Percentiles rank a stretch among this genome's conserved stretches.
These are phyloP conservation scores for Cremastinae sp. DNA, from an alignment of 2,888 invertebrate genomes.

Conservation along the genomic window DNA sequence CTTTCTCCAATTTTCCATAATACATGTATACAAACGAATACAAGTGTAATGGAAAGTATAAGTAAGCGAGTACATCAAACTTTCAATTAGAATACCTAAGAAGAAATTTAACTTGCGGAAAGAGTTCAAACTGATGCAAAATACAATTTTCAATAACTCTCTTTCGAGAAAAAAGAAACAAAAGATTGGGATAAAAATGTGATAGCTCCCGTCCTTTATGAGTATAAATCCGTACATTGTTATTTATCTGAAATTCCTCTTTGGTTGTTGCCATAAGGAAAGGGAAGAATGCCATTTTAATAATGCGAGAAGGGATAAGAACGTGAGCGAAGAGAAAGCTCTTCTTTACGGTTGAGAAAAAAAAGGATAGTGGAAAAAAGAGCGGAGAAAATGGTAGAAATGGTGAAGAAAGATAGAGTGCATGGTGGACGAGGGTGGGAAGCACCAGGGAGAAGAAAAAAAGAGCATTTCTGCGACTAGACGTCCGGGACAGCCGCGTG, in stretches of 20 bases:
- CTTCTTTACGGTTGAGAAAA: constrained; percentile 16
- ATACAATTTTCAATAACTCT: no score
- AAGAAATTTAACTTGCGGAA: no score
- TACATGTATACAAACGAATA: no score
- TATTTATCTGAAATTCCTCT: background rate
- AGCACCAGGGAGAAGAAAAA: background rate
- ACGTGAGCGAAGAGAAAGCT: constrained; percentile 9
- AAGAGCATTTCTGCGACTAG: constrained; percentile 25
- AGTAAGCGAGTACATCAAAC: no score
- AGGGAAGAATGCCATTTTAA: constrained; percentile 31
- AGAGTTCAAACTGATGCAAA: no score
- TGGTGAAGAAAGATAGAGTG: constrained; percentile 32
- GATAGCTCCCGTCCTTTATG: background rate
- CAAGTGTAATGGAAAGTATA: no score
- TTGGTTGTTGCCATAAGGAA: background rate
- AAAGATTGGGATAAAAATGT: no score
- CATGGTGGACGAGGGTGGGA: constrained; percentile 13
- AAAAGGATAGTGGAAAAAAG: constrained; percentile 18
- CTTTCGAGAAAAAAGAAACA: no score
- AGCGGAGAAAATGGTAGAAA: constrained; percentile 33
- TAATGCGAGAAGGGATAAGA: constrained; percentile 35
- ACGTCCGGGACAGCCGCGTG: constrained; percentile 47
- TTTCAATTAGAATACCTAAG: no score
- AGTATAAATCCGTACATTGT: background rate
- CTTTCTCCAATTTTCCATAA: no score